These are phyloP conservation scores for Neodontobutis hainanensis DNA, from an alignment of 2,113 vertebrate genomes.

Conservation along the genomic window DNA sequence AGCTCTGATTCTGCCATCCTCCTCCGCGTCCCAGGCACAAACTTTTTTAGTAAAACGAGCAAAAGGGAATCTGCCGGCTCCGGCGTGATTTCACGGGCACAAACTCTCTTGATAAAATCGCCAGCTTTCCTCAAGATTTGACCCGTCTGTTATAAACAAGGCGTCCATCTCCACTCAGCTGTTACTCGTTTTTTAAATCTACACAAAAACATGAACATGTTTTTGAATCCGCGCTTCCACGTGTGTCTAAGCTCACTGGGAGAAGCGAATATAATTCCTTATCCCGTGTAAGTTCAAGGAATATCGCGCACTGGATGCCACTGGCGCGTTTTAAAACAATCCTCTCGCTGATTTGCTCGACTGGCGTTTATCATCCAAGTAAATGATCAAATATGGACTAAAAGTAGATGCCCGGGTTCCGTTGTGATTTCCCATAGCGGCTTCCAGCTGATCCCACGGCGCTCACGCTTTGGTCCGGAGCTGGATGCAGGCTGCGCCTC, in stretches of 20 bases:
- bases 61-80: not conserved
- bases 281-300: constrained; percentile 33
- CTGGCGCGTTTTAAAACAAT: constrained; percentile 26
- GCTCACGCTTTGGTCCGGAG: constrained; percentile 45
- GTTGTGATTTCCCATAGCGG: not conserved
- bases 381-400: constrained; percentile 9
- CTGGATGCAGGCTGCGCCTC: constrained; percentile 53
- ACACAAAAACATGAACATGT: constrained; percentile 15
- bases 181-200: not conserved
- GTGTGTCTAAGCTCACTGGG: constrained; percentile 1
- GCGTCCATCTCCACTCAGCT: constrained; percentile 22
- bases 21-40: constrained; percentile 30
- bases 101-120: constrained; percentile 8
- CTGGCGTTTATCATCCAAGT: constrained; percentile 2
- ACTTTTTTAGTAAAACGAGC: constrained; percentile 34
- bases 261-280: constrained; percentile 1
- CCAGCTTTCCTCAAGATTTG: constrained; percentile 36
- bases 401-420: not conserved
- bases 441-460: constrained; percentile 29
- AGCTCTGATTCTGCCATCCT: not conserved
- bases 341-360: not conserved
- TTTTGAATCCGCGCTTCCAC: constrained; percentile 31
- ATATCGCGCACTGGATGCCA: constrained; percentile 25
- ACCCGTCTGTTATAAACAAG: constrained; percentile 9
- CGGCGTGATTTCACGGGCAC: constrained; percentile 9